Base-by-base conservation (phyloP, 64 coral and sea anemone genomes). In the Pachyseris speciosa region DNA sequence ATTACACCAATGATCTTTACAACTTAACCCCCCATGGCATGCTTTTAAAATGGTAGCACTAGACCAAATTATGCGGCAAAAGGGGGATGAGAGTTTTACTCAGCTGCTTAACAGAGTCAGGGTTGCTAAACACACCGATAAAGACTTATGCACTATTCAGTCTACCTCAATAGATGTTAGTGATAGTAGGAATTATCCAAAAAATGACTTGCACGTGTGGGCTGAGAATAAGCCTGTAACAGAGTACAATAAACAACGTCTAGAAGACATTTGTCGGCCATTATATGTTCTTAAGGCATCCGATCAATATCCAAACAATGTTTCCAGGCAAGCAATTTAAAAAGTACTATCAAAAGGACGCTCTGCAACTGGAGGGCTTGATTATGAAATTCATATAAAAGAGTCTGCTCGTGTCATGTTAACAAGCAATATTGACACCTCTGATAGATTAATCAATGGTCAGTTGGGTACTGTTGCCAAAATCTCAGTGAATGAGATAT, bases 71-170 rank as follows among this genome's bases (percentile, higher is more conserved):
- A 83, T 91, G 88, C 30, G 43, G n/a, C 88, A 91, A 79, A 91
- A 91, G 25, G 57, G 76, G 49, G 90, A 92, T 67, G 31, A 92
- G 42, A 25, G 79, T 1, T 92, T 92, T 45, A 83, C 64, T n/a
- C 59, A 94, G 0, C 36, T 94, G 32, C 81, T 94, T 15, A 94
- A 94, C 32, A 87, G 91, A 94, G 42, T 94, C 2, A 87, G 84
- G 65, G 65, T 26, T 63, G 85, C 49, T 55, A 17, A 9, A 26
- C 60, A 85, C 3, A 85, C 83, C 36, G 57, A 84, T 31, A 61
- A 37, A 26, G 83, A 68, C 27, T n/a, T 74, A 6, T 1, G 39
- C 9, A 2, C 0, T 4, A 88, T 88, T 28, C 85, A 72, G 9
- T 73, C 84, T 0, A 87, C 12, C n/a, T 13, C 37, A 58, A 2